A percentile compares a stretch with the other conserved stretches of the same genome.
Evolutionary conservation across 1,140 invertebrate species (phyloP).

Genomic region (Achroia grisella): DNA sequence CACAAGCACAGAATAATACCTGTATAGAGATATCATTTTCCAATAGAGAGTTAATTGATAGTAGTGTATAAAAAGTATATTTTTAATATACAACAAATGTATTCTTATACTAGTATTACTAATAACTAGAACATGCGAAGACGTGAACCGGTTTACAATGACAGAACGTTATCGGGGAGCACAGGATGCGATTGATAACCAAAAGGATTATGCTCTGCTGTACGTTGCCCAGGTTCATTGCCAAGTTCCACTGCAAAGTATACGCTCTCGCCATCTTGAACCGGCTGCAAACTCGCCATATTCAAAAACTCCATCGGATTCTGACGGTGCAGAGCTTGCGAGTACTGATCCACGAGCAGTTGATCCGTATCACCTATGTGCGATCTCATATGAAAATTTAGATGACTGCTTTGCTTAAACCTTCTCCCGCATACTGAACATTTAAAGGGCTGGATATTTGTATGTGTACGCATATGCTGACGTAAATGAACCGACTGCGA

Average conservation of each 20-base stretch:
- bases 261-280: slow-evolving; percentile 50
- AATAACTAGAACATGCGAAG: background rate
- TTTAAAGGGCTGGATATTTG: slow-evolving; percentile 84
- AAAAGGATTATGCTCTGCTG: slow-evolving; percentile 12
- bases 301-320: slow-evolving; percentile 40
- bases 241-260: slow-evolving; percentile 51
- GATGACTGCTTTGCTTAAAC: slow-evolving; percentile 67
- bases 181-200: slow-evolving; percentile 12
- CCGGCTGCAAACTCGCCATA: slow-evolving; percentile 43
- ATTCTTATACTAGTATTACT: too few species aligned
- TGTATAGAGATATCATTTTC: too few species aligned
- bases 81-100: background rate
- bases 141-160: slow-evolving; percentile 1
- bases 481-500: slow-evolving; percentile 66
- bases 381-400: slow-evolving; percentile 67
- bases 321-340: slow-evolving; percentile 18
- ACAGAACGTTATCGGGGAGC: slow-evolving; percentile 10
- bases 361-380: slow-evolving; percentile 33
- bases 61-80: background rate
- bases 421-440: slow-evolving; percentile 76
- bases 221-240: slow-evolving; percentile 7
- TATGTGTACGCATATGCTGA: slow-evolving; percentile 69
- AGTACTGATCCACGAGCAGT: slow-evolving; percentile 26
- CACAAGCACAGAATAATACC: too few species aligned
- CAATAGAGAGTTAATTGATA: too few species aligned